These are phyloP conservation scores for Corythornis leucogaster DNA, from an alignment of 2,797 vertebrate genomes.

Conservation along the genomic window DNA sequence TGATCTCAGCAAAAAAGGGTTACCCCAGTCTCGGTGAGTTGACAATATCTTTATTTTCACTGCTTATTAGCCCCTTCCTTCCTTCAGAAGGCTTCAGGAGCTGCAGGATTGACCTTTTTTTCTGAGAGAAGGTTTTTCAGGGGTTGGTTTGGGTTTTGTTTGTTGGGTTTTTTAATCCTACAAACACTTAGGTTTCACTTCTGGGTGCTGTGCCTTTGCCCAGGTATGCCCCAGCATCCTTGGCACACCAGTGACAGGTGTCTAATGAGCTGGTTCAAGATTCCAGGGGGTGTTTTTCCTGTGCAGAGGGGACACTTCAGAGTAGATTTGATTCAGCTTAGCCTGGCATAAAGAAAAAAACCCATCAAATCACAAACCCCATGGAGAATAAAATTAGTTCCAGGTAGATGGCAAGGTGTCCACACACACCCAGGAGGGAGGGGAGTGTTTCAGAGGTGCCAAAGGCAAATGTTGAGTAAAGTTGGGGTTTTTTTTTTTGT, in stretches of 20 bases:
- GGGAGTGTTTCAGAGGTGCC: not conserved
- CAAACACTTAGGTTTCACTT: not conserved
- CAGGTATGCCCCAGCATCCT: not conserved
- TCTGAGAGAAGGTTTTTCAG: too few species aligned
- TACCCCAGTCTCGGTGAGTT: conserved; percentile 94
- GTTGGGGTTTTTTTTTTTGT: not conserved
- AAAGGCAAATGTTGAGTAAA: not conserved
- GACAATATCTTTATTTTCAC: not conserved
- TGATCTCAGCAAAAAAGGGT: conserved; percentile 97
- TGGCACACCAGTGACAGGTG: not conserved
- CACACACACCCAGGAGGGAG: not conserved
- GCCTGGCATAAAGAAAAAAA: not conserved
- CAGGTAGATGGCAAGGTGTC: not conserved
- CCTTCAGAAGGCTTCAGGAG: not conserved
- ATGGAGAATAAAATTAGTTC: not conserved
- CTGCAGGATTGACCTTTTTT: not conserved
- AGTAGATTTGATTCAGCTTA: not conserved
- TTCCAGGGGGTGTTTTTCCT: not conserved
- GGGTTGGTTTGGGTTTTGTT: not conserved
- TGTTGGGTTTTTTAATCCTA: not conserved
- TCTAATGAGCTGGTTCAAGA: not conserved
- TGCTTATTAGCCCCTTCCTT: not conserved
- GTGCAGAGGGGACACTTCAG: not conserved
- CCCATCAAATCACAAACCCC: accelerated
- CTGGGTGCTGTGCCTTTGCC: not conserved